Conservation (phyloP, 92 coral and sea anemone genomes). For the Palythoa heliodiscus region DNA sequence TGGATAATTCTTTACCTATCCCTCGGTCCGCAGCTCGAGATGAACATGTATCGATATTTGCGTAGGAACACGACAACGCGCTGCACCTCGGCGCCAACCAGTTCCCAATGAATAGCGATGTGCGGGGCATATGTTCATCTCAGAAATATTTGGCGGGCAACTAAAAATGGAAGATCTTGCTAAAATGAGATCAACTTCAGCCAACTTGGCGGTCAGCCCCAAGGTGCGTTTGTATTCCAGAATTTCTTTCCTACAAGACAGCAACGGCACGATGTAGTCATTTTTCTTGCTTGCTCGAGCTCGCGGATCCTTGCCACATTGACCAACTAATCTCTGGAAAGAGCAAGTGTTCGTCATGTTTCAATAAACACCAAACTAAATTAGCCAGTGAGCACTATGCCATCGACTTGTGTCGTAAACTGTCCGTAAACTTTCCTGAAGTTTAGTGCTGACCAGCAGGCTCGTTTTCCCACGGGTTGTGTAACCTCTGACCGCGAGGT, state of each 20-base stretch:
- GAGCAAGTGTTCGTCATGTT: constrained; percentile 46
- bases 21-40: constrained; percentile 50
- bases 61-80: constrained; percentile 49
- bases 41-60: constrained; percentile 48
- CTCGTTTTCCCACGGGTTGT: too few species aligned
- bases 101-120: constrained; percentile 48
- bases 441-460: too few species aligned
- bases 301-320: constrained; percentile 46
- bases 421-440: too few species aligned
- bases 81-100: constrained; percentile 51
- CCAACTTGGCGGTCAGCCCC: constrained; percentile 29
- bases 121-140: constrained; percentile 40
- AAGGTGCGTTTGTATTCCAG: background rate
- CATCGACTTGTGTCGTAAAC: too few species aligned
- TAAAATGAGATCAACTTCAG: constrained; percentile 44
- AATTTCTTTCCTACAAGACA: constrained; percentile 8
- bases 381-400: constrained; percentile 9
- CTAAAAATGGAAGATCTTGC: constrained; percentile 41
- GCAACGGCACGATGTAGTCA: constrained; percentile 11
- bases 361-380: background rate
- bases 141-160: constrained; percentile 27
- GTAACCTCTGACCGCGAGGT: too few species aligned
- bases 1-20: constrained; percentile 55
- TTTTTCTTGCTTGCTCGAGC: constrained; percentile 33
- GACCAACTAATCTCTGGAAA: constrained; percentile 57